phyloP scores from a whole-genome alignment of 2,113 vertebrate species.

The Atlantisia rogersi region DNA sequence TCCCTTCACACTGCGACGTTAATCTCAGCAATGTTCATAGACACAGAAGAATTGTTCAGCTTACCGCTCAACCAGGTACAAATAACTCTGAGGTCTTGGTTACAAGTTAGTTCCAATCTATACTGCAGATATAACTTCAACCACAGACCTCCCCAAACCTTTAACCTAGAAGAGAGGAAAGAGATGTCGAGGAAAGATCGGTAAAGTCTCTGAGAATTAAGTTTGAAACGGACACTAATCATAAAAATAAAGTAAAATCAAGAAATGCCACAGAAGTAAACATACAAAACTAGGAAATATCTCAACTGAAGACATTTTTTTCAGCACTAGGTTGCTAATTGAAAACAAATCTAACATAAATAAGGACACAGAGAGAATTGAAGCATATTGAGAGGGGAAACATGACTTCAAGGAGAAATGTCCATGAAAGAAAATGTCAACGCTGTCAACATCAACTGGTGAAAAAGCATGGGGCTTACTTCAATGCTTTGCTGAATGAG shows the following conservation, averaged over 20 bases:
- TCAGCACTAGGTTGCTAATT: not conserved
- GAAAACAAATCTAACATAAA: not conserved
- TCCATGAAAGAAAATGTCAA: not conserved
- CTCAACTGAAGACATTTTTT: not conserved
- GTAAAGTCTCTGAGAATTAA: constrained; percentile 27
- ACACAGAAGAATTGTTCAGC: constrained; percentile 38
- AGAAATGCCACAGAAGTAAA: constrained; percentile 6
- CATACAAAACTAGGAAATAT: not conserved
- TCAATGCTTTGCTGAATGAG: not conserved
- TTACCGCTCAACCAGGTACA: constrained; percentile 54
- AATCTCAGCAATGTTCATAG: constrained; percentile 17
- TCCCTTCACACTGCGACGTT: not conserved
- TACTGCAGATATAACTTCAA: constrained; percentile 60
- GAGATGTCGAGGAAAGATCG: constrained; percentile 57
- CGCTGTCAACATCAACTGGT: not conserved
- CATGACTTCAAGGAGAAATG: not conserved
- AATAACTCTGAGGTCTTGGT: constrained; percentile 65
- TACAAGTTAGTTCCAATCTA: constrained; percentile 63
- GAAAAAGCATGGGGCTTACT: not conserved
- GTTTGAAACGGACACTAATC: constrained; percentile 14
- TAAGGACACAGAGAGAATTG: not conserved
- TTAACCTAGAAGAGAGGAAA: constrained; percentile 69
- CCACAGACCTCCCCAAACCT: constrained; percentile 67
- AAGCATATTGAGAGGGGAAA: not conserved
- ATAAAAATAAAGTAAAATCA: not conserved